These are phyloP conservation scores for Neoscelio sp. DNA, from an alignment of 2,888 invertebrate genomes.

Conservation along the genomic window DNA sequence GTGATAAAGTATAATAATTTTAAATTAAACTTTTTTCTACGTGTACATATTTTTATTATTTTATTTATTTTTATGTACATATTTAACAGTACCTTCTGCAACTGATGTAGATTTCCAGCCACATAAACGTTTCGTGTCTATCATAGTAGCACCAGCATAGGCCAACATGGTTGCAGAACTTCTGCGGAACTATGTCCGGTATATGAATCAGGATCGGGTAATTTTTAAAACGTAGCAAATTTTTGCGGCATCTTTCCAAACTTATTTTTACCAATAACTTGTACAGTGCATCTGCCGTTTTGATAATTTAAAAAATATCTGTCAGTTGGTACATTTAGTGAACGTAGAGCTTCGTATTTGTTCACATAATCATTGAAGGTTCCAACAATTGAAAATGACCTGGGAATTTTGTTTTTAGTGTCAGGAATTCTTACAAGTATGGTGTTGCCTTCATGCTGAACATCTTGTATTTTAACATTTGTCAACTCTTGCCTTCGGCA, in stretches of 20 bases:
- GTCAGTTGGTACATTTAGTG: constrained; percentile 5
- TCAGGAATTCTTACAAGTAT: constrained; percentile 30
- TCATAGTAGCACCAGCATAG: constrained; percentile 55
- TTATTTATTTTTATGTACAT: not conserved
- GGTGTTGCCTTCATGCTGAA: constrained; percentile 23
- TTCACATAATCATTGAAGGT: constrained; percentile 18
- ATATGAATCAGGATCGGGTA: constrained; percentile 56
- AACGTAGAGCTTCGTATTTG: constrained; percentile 30
- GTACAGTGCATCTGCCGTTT: constrained; percentile 58
- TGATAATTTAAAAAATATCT: constrained; percentile 62
- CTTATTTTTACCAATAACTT: constrained; percentile 64
- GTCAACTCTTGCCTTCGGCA: constrained; percentile 33
- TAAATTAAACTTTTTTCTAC: too few relatives aligned
- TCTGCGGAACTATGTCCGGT: constrained; percentile 67
- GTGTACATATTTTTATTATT: not conserved
- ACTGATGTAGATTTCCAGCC: constrained; percentile 40
- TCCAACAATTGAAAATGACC: constrained; percentile 20
- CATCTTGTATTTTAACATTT: constrained; percentile 31
- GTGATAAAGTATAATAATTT: too few relatives aligned
- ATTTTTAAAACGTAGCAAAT: constrained; percentile 63
- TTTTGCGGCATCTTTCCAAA: constrained; percentile 61
- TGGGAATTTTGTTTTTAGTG: constrained; percentile 25
- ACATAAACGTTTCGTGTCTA: constrained; percentile 40
- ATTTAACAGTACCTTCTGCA: constrained; percentile 41
- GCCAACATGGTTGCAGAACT: constrained; percentile 59